Base-by-base conservation (phyloP, 2,113 vertebrate species). In the Pseudorhombus dupliciocellatus region DNA sequence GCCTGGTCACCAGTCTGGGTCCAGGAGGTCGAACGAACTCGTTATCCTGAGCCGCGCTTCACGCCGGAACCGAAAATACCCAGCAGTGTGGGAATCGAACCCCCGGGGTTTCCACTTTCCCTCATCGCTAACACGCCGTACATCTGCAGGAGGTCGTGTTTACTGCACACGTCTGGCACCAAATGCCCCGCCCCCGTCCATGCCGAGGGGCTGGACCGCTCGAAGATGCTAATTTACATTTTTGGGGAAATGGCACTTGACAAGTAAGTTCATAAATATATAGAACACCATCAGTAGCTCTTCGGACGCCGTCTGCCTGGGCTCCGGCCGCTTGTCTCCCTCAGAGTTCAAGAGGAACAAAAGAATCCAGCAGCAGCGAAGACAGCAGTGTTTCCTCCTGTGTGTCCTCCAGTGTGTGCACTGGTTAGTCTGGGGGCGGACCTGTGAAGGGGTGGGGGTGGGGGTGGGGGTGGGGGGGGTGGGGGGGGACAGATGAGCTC, bases 161-260 rank as follows among this genome's bases (percentile, higher is more conserved):
- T 78, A 84, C 64, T 25, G 3, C 48, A 21, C 48, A 11, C 48
- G 48, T 51, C 7, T 51, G 48, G 26, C 25, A 30, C 18, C 31
- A 34, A 9, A 34, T 51, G 7, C 50, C 25, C 26, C 57, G 48
- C 51, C 28, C 50, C 34, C 57, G 76, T 66, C 91, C 92, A 91
- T 87, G 87, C 90, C 81, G 88, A 37, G 1, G 44, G 64, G 22
- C 16, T 56, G 60, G 71, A 90, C 91, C 93, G 66, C 83, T 91
- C 37, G 72, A 66, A 81, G 72, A 80, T 30, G 40, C 75, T 50
- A n/a, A 66, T 66, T 77, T 76, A 67, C 64, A 71, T 66, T 40
- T 26, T 24, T 64, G n/a, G 70, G 60, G 92, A 92, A 92, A 95
- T 97, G 96, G 96, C 96, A 97, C 96, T 97, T 96, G 95, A 96